Conservation (phyloP, 2,113 vertebrate species). For the Proteles cristata region DNA sequence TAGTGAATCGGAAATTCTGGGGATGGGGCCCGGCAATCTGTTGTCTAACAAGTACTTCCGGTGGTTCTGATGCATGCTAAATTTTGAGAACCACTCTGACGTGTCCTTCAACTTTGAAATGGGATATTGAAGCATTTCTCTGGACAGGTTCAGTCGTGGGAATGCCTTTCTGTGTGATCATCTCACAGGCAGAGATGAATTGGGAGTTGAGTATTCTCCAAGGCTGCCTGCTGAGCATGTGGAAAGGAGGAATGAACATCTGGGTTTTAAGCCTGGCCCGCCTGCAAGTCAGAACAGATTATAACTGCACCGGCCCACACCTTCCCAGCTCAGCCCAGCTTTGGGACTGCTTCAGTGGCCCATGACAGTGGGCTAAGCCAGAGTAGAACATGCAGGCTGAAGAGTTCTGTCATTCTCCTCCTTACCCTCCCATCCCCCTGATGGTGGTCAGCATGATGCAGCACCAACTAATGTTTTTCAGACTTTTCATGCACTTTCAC, state of each 20-base stretch:
- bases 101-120: not conserved
- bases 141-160: not conserved
- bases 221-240: not conserved
- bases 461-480: not conserved
- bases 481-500: not conserved
- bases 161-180: not conserved
- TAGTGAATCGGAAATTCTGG: not conserved
- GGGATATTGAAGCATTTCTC: not conserved
- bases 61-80: not conserved
- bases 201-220: not conserved
- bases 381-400: not conserved
- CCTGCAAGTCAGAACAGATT: not conserved
- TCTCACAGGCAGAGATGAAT: not conserved
- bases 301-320: not conserved
- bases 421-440: not conserved
- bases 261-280: not conserved
- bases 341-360: not conserved
- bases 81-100: not conserved
- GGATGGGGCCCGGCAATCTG: not conserved
- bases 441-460: not conserved
- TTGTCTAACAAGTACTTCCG: not conserved
- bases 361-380: rapidly evolving
- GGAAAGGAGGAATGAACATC: not conserved
- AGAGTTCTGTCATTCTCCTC: not conserved
- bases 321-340: not conserved